Base-by-base conservation (phyloP, 2,113 vertebrate genomes). In the Syrrhaptes paradoxus region DNA sequence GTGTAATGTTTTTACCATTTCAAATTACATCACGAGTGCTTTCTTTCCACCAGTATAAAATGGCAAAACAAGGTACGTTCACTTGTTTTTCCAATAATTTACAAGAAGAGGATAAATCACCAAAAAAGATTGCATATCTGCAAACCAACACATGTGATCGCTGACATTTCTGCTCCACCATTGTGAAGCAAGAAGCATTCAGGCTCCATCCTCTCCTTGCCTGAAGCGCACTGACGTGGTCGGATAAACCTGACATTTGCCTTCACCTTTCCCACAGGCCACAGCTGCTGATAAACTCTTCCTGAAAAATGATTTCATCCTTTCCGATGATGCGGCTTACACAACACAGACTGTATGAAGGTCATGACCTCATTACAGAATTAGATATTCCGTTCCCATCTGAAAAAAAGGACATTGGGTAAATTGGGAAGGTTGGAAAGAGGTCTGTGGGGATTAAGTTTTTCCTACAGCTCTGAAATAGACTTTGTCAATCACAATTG, bases 281-380 rank as follows among this genome's bases (percentile, higher is more conserved):
- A 68, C 32, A 74, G 82, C 28, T 13, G 16, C 87, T 25, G 82
- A 61, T 29, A 73, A 94, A 71, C 24, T 46, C 61, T 72, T 92
- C 80, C 72, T 94, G 75, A 88, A 72, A 80, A 84, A 86, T 67
- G 0, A 90, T 81, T 93, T 75, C 83, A 92, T 21, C 88, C 86
- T 67, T 89, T 72, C 80, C 3, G 0, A 32, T 17, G 45, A 52
- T 1, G 13, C 41, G 49, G 59, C 34, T 87, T 51, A 72, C 32
- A 48, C 65, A 84, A 43, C 51, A 49, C 57, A 45, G 61, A 32
- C 21, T 28, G 7, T 29, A 8, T 14, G 48, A 80, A 85, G 85
- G 85, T 54, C n/a, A 1, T 19, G 52, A 66, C 79, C 81, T 92
- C 43, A 3, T 59, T 48, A 68, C 61, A 59, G 24, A 81, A 61